phyloP scores from a whole-genome alignment of 2,797 vertebrate genomes.

The Sebastes elongatus region DNA sequence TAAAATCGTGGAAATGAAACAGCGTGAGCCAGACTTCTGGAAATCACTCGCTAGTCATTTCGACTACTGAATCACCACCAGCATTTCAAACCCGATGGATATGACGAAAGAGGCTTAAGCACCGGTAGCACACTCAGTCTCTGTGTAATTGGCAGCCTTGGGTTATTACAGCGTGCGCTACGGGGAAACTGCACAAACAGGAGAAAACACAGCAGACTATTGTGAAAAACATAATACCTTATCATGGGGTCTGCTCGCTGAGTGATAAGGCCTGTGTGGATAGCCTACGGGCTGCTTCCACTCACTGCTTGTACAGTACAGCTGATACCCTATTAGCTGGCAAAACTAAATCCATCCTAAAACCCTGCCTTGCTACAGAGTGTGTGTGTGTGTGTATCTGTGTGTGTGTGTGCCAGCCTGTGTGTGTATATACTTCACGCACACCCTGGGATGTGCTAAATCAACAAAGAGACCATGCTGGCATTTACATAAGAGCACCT shows the following conservation, averaged over 20 bases:
- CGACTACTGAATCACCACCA: constrained; percentile 13
- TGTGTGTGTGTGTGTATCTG: not conserved
- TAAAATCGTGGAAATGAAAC: constrained; percentile 18
- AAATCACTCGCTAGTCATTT: constrained; percentile 46
- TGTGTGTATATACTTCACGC: not conserved
- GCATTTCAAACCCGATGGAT: constrained; percentile 33
- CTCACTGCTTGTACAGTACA: constrained; percentile 53
- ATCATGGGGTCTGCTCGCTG: constrained; percentile 64
- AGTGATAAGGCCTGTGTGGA: constrained; percentile 69
- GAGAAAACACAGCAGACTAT: constrained; percentile 65
- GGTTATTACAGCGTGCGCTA: constrained; percentile 55
- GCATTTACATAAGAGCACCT: constrained; percentile 65
- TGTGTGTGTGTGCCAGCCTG: not conserved
- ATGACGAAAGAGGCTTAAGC: constrained; percentile 48
- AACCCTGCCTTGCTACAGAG: constrained; percentile 45
- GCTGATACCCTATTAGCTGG: constrained; percentile 70
- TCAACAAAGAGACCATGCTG: constrained; percentile 51
- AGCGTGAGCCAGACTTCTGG: not conserved
- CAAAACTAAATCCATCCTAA: constrained; percentile 66
- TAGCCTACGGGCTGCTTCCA: constrained; percentile 60
- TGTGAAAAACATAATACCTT: constrained; percentile 69
- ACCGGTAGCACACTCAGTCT: constrained; percentile 31
- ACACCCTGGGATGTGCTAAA: constrained; percentile 50
- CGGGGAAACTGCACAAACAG: constrained; percentile 54
- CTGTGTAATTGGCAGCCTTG: constrained; percentile 63